Base-by-base conservation (phyloP, 2,888 invertebrate species). In the Saturnia japonica region DNA sequence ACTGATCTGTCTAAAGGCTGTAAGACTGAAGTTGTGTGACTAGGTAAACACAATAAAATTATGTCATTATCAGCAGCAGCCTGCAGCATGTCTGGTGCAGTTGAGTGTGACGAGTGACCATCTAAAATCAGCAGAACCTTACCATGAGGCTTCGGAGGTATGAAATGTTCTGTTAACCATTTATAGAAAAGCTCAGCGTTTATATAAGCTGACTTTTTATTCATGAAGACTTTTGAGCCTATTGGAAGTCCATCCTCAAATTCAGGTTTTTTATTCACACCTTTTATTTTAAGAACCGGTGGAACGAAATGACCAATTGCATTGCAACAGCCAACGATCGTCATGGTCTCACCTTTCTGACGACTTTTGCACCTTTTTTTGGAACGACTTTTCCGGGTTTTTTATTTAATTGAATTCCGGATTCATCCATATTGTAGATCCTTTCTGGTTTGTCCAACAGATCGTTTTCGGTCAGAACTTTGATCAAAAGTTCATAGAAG, bases 271-370 rank as follows among this genome's bases (percentile, higher is more conserved):
- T 72, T 72, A 25, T 62, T 69, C 28, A 43, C 16, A 1, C 74
- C 74, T 68, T 74, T 77, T 64, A 75, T 73, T 9, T 74, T 76
- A 28, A 54, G 28, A 40, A 57, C 73, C 19, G 76, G 78, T 62
- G 75, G 74, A 11, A 78, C 28, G 68, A 77, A 78, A 47, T 9
- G 70, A 34, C 4, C 85, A 84, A 71, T 79, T 79, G 82, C 87
- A 76, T 83, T 88, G 72, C 83, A 85, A 71, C 85, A 85, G 4
- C 78, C 82, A 42, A 85, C 76, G 8, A 88, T 67, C 3, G 83
- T 77, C 19, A 76, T 75, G 1, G 82, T 86, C 76, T 87, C 82
- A 8, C 81, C 82, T 71, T 82, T 79, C 78, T 74, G 40, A 88
- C 82, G 62, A 80, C 80, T 68, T 75, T 77, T 1, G 74, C 51